These are phyloP conservation scores for Grapholita molesta DNA, from an alignment of 1,140 invertebrate species.

Conservation along the genomic window DNA sequence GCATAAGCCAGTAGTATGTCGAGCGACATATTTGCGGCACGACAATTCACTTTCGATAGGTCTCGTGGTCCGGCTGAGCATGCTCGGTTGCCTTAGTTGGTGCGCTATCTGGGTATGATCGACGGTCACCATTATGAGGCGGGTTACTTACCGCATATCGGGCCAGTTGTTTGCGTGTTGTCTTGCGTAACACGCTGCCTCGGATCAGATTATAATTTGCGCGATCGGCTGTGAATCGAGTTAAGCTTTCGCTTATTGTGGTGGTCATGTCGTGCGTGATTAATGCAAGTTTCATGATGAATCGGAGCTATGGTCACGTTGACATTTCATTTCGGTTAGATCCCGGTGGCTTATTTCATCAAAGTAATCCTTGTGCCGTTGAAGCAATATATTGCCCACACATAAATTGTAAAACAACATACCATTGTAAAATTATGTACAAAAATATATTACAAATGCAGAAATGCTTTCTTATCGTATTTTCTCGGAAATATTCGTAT, in stretches of 20 bases:
- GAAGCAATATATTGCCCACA: too few relatives aligned
- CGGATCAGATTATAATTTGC: slow-evolving; percentile 62
- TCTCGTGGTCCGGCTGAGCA: slow-evolving; percentile 57
- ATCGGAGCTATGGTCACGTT: neutral
- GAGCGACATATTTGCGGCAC: slow-evolving; percentile 48
- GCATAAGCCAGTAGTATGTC: slow-evolving; percentile 34
- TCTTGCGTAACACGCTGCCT: slow-evolving; percentile 65
- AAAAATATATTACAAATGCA: too few relatives aligned
- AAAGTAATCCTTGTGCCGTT: neutral
- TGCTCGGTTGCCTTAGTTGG: slow-evolving; percentile 52
- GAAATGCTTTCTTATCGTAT: too few relatives aligned
- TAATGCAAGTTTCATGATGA: slow-evolving; percentile 53
- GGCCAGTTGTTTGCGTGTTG: slow-evolving; percentile 52
- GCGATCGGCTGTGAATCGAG: slow-evolving; percentile 31
- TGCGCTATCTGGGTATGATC: slow-evolving; percentile 67
- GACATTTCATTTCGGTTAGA: neutral
- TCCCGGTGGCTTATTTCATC: neutral
- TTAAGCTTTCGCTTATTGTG: slow-evolving; percentile 55
- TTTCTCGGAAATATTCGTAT: too few relatives aligned
- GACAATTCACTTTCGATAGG: slow-evolving; percentile 69
- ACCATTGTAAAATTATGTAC: too few relatives aligned
- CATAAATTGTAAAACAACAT: too few relatives aligned
- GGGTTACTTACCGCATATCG: slow-evolving; percentile 57
- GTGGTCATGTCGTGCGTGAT: slow-evolving; percentile 33
- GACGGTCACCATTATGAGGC: slow-evolving; percentile 52